Base-by-base conservation (phyloP, 2,888 invertebrate species). In the Tipula confusa region DNA sequence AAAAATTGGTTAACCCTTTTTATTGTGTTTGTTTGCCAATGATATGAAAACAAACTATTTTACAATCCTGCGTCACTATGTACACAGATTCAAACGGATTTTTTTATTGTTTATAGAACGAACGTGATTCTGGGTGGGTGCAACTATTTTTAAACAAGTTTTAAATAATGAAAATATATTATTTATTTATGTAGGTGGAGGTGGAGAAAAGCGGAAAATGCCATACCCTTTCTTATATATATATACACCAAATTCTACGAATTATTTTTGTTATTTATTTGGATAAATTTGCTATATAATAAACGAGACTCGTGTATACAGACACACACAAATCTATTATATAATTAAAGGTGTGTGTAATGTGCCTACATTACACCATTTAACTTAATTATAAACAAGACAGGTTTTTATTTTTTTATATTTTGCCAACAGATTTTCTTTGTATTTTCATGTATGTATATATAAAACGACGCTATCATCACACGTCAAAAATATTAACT, bases 271-370 rank as follows among this genome's bases (percentile, higher is more conserved):
- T n/a, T 64, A 43, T 43, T 64, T 43, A n/a, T 64, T 64, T 64
- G 18, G 64, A 64, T 64, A 24, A 64, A 18, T 64, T 64, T 64
- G n/a, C n/a, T n/a, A n/a, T n/a, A n/a, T n/a, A n/a, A n/a, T n/a
- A n/a, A n/a, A n/a, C 1, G 43, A 36, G 36, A 31, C 7, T 13
- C 13, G 13, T 38, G 64, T 24, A 24, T 64, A 64, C 4, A 64
- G 4, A 24, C 24, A 64, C 4, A 64, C 2, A 24, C 24, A 24
- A 64, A 64, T 64, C 64, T 64, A 64, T 64, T 64, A 64, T 64
- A 24, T 64, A 64, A 64, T 64, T 64, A 64, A 64, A 64, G 64
- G 64, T 64, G 64, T 64, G 64, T 64, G 64, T 64, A 64, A 64
- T 64, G 11, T 64, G n/a, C 64, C 24, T 64, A 64, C 64, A 64